Conservation (phyloP, 2,888 invertebrate species). For the Drosophila anomalipes region DNA sequence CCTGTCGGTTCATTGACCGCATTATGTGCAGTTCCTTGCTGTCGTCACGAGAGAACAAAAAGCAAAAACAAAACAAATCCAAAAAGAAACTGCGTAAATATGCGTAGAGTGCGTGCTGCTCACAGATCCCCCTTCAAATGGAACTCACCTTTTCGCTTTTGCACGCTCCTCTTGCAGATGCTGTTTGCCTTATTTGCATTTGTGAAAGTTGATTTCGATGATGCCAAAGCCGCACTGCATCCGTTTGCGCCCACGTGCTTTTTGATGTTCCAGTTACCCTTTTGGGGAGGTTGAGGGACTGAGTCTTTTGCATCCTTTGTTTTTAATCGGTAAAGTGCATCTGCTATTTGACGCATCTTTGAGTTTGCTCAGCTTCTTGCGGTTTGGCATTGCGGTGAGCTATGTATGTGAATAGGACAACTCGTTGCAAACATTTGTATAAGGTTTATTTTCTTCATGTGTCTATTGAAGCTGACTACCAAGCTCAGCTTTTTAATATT, state of each 20-base stretch:
- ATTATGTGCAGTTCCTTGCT: slow-evolving; percentile 61
- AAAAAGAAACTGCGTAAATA: slow-evolving; percentile 67
- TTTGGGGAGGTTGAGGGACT: slow-evolving; percentile 14
- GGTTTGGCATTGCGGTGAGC: slow-evolving; percentile 34
- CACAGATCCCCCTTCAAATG: slow-evolving; percentile 25
- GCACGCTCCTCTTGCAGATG: slow-evolving; percentile 24
- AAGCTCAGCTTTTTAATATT: not conserved
- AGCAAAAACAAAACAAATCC: slow-evolving; percentile 32
- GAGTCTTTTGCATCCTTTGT: slow-evolving; percentile 48
- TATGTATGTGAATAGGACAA: not conserved
- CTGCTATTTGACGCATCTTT: slow-evolving; percentile 39
- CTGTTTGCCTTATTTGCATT: slow-evolving; percentile 72
- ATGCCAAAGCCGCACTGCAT: slow-evolving; percentile 28
- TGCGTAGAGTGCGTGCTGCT: slow-evolving; percentile 53
- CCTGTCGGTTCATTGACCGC: slow-evolving; percentile 76
- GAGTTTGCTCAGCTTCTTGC: slow-evolving; percentile 29
- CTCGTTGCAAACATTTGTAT: not conserved
- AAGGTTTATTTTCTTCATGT: not conserved
- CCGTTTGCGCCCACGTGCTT: slow-evolving; percentile 42
- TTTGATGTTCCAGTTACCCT: slow-evolving; percentile 62
- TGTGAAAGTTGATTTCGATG: slow-evolving; percentile 59
- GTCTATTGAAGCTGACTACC: not conserved
- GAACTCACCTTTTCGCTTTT: slow-evolving; percentile 8
- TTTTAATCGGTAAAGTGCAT: slow-evolving; percentile 77
- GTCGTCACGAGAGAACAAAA: slow-evolving; percentile 23